phyloP scores from a whole-genome alignment of 2,113 vertebrate genomes.

The Lycocorax pyrrhopterus region DNA sequence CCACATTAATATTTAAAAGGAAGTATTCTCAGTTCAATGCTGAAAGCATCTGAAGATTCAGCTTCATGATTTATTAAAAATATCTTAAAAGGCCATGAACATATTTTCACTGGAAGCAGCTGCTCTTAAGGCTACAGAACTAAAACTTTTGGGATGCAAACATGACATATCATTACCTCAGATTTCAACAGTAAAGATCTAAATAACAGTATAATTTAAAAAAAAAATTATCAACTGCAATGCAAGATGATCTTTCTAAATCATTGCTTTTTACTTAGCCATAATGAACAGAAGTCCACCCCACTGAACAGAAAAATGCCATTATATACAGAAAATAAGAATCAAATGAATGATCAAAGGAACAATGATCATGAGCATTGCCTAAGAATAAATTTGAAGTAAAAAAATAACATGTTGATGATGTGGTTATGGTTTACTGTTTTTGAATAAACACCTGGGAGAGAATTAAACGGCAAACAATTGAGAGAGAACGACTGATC shows the following conservation, averaged over 20 bases:
- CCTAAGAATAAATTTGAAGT: not conserved
- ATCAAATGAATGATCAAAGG: not conserved
- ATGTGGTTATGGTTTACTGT: not conserved
- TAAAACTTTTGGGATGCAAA: not conserved
- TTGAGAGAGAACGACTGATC: not conserved
- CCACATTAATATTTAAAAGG: constrained; percentile 83
- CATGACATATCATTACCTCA: not conserved
- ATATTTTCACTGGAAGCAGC: constrained; percentile 35
- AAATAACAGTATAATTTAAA: not conserved
- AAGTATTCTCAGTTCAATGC: constrained; percentile 83
- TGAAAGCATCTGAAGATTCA: constrained; percentile 79
- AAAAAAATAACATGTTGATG: not conserved
- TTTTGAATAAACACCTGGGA: not conserved
- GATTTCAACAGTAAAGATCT: not conserved
- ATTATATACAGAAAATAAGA: not conserved
- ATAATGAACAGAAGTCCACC: not conserved
- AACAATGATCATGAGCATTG: not conserved
- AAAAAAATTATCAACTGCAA: not conserved
- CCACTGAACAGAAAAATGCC: not conserved
- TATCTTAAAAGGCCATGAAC: constrained; percentile 55
- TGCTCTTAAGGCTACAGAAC: constrained; percentile 26
- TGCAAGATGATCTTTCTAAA: not conserved
- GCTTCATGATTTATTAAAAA: constrained; percentile 84
- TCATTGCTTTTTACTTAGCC: not conserved
- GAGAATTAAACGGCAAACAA: not conserved